Percentiles rank a stretch among this genome's conserved stretches.
Conservation (phyloP, 1,140 invertebrate species). For the Ceratina calcarata region DNA sequence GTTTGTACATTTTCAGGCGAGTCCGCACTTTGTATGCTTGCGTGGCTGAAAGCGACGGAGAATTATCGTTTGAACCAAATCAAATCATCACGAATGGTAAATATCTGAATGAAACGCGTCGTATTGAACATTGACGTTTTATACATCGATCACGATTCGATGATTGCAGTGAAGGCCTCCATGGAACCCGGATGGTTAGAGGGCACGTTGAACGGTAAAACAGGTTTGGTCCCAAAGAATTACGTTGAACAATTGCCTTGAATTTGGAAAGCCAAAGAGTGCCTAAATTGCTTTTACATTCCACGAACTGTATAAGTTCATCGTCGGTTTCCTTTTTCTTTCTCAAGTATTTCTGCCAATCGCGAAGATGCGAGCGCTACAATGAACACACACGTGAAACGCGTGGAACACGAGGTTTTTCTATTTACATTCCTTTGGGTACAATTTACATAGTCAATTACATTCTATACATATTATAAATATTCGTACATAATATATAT, state of each 20-base stretch:
- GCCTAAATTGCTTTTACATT: conserved; percentile 57
- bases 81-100: conserved; percentile 98
- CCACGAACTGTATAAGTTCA: conserved; percentile 15
- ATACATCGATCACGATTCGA: too few species aligned
- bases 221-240: conserved; percentile 97
- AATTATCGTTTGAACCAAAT: conserved; percentile 98
- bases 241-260: conserved; percentile 94
- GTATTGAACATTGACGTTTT: too few species aligned
- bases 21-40: conserved; percentile 97
- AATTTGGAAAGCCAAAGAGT: conserved; percentile 70
- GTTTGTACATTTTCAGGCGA: conserved; percentile 80
- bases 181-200: conserved; percentile 98
- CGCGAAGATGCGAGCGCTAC: conserved; percentile 21
- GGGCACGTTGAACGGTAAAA: conserved; percentile 95
- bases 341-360: conserved; percentile 14
- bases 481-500: conserved; percentile 29
- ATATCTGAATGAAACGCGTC: too few species aligned
- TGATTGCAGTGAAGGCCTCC: conserved; percentile 89
- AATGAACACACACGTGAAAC: conserved; percentile 23
- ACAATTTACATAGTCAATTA: conserved; percentile 66
- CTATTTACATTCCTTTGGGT: conserved; percentile 50
- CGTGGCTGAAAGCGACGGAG: conserved; percentile 96
- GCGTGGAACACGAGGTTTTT: conserved; percentile 12
- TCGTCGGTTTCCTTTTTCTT: conserved; percentile 11
- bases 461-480: too few species aligned